Conservation (phyloP, 2,888 invertebrate genomes). For the Troilus luridus region DNA sequence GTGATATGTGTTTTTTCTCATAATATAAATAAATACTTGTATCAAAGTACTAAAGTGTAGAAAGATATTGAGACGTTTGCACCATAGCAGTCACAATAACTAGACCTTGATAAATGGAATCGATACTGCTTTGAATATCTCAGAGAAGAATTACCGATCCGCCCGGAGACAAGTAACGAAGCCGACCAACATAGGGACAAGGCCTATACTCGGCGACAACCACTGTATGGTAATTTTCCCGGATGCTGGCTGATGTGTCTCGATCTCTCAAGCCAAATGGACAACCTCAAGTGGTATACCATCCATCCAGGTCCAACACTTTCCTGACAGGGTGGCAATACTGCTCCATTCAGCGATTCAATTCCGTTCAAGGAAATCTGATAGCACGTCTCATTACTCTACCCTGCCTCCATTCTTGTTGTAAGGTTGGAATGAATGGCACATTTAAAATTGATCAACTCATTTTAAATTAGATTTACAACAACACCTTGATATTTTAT, state of each 20-base stretch:
- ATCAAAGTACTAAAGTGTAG: too few species aligned
- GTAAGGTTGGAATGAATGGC: not conserved
- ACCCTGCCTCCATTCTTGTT: not conserved
- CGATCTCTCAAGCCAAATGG: constrained; percentile 28
- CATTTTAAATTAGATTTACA: not conserved
- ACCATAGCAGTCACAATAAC: not conserved
- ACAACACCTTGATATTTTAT: not conserved
- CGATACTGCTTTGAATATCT: not conserved
- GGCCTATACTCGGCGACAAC: constrained; percentile 29
- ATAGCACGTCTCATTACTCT: not conserved
- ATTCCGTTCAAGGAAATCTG: not conserved
- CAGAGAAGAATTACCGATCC: not conserved
- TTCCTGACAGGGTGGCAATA: constrained; percentile 25
- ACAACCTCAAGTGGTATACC: not conserved
- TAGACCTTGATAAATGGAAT: not conserved
- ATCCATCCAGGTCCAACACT: constrained; percentile 1
- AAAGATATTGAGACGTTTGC: not conserved
- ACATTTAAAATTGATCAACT: not conserved
- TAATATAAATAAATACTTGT: too few species aligned
- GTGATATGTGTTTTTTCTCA: too few species aligned
- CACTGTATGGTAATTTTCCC: constrained; percentile 41
- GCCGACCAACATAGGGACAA: not conserved
- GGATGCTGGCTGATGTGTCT: not conserved
- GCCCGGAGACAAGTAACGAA: not conserved
- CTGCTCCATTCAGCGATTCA: not conserved